Conservation (phyloP, 2,888 invertebrate species). For the Buathra laborator region DNA sequence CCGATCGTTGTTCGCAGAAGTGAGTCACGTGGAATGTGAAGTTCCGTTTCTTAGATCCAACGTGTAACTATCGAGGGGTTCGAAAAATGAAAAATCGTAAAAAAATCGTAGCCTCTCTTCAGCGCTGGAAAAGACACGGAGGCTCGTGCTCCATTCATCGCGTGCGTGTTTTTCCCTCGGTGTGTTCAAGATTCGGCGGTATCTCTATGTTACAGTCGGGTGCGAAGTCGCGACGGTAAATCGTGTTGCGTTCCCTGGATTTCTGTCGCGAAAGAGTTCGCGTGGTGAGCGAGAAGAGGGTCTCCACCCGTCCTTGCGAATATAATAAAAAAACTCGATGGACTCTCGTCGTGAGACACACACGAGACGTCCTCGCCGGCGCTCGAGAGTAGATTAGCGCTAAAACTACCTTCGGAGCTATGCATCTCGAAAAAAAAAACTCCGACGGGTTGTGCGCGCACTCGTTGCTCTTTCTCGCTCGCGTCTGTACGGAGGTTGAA, state of each 20-base stretch:
- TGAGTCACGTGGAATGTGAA: background rate
- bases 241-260: conserved; percentile 34
- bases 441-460: background rate
- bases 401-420: conserved; percentile 59
- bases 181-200: conserved; percentile 74
- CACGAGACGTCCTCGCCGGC: conserved; percentile 58
- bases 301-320: conserved; percentile 36
- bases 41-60: background rate
- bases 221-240: conserved; percentile 57
- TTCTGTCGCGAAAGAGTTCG: background rate
- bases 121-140: conserved; percentile 12
- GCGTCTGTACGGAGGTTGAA: conserved; percentile 16
- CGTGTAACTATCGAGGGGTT: no score
- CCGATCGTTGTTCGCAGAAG: background rate
- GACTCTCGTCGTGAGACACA: conserved; percentile 12
- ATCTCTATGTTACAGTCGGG: conserved; percentile 69
- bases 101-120: background rate
- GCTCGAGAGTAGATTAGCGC: conserved; percentile 62
- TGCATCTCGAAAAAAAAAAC: conserved; percentile 50
- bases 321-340: conserved; percentile 51
- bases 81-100: background rate
- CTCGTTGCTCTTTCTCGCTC: conserved; percentile 12
- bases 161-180: conserved; percentile 64
- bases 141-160: conserved; percentile 55
- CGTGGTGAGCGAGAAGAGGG: conserved; percentile 2